These are phyloP conservation scores for Malacoraja senta DNA, from an alignment of 2,797 vertebrate genomes.

Conservation along the genomic window DNA sequence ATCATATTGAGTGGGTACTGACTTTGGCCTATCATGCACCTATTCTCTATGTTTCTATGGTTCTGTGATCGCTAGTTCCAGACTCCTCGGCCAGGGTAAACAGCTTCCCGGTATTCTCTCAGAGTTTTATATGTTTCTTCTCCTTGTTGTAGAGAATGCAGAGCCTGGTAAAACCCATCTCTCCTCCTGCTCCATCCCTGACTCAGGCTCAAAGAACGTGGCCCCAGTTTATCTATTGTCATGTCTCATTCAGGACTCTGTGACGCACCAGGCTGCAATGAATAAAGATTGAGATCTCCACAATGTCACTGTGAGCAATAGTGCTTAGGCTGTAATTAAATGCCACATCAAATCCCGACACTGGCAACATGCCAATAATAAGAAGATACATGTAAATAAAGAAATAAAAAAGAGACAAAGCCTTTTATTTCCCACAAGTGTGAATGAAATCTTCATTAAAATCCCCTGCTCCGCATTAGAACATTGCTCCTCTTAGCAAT, in stretches of 20 bases:
- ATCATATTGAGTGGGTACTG: too few species aligned
- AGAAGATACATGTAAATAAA: not conserved
- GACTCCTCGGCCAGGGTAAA: too few species aligned
- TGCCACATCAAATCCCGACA: not conserved
- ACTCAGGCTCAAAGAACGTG: not conserved
- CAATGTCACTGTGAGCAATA: not conserved
- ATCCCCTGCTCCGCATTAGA: not conserved
- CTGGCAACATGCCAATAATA: not conserved
- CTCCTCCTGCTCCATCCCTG: too few species aligned
- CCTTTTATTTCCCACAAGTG: not conserved
- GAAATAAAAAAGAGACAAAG: not conserved
- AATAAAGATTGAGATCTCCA: not conserved
- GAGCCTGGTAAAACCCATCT: too few species aligned
- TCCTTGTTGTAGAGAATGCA: too few species aligned
- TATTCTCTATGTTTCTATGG: too few species aligned
- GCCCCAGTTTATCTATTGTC: not conserved
- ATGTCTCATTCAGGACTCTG: not conserved
- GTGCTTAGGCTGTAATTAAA: not conserved
- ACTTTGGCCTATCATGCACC: too few species aligned
- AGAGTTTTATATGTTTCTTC: too few species aligned
- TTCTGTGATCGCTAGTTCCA: too few species aligned
- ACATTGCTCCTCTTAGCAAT: not conserved
- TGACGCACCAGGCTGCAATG: not conserved
- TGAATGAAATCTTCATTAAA: not conserved
- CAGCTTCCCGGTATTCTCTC: too few species aligned